Evolutionary conservation across 2,888 invertebrate species (phyloP).

Genomic region (Acrobasis suavella): DNA sequence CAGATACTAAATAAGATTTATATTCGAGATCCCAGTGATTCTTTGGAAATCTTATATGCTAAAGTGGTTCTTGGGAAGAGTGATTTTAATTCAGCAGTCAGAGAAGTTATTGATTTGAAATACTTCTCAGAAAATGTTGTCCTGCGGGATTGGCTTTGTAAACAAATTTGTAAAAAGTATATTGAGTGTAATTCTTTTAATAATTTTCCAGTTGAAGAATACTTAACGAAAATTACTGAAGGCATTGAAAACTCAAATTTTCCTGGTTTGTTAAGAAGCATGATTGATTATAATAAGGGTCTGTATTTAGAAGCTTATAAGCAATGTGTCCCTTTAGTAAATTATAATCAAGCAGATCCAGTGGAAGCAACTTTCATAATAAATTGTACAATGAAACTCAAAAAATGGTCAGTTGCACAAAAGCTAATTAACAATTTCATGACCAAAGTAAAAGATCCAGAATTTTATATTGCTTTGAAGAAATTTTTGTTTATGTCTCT

Average conservation of each 20-base stretch:
- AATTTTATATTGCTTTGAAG: slow-evolving; percentile 50
- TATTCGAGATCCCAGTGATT: slow-evolving; percentile 47
- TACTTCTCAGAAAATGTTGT: slow-evolving; percentile 56
- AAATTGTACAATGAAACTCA: slow-evolving; percentile 64
- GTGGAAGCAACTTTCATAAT: slow-evolving; percentile 66
- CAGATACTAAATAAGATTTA: slow-evolving; percentile 47
- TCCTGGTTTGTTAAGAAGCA: slow-evolving; percentile 84
- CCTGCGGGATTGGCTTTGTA: slow-evolving; percentile 64
- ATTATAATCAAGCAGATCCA: slow-evolving; percentile 63
- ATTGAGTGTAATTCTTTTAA: slow-evolving; percentile 55
- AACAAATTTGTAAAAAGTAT: slow-evolving; percentile 60
- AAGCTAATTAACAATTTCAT: slow-evolving; percentile 69
- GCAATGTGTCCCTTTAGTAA: slow-evolving; percentile 67
- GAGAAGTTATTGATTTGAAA: slow-evolving; percentile 53
- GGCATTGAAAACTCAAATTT: slow-evolving; percentile 83
- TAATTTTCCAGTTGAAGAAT: slow-evolving; percentile 67
- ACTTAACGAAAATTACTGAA: slow-evolving; percentile 76
- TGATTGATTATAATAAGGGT: slow-evolving; percentile 75
- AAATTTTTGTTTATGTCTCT: slow-evolving; percentile 61
- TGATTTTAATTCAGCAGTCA: slow-evolving; percentile 47
- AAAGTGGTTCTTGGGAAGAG: slow-evolving; percentile 60
- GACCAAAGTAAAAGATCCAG: slow-evolving; percentile 56
- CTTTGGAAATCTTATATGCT: slow-evolving; percentile 54
- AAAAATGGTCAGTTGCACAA: slow-evolving; percentile 68
- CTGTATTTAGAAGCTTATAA: slow-evolving; percentile 81